Conservation (phyloP, 2,888 invertebrate genomes). For the Gastrophysa polygoni region DNA sequence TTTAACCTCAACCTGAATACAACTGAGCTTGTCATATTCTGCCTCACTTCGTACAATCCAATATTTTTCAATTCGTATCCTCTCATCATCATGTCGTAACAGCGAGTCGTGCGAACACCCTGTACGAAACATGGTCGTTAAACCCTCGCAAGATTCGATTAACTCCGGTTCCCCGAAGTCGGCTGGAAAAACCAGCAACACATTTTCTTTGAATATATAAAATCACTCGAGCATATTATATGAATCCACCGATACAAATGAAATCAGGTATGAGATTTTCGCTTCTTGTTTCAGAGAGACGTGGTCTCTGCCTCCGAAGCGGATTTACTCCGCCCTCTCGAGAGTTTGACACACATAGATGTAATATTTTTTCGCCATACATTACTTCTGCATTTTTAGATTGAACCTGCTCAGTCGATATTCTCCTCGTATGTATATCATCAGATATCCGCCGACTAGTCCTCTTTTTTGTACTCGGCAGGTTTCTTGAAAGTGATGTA, state of each 20-base stretch:
- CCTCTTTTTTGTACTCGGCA: too few species aligned
- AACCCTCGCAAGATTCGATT: neutral
- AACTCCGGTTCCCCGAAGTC: neutral
- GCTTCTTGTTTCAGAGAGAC: conserved; percentile 49
- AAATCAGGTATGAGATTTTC: conserved; percentile 4
- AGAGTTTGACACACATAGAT: conserved; percentile 62
- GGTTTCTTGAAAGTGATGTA: too few species aligned
- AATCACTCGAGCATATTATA: conserved; percentile 8
- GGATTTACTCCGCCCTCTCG: conserved; percentile 78
- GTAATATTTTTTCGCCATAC: neutral
- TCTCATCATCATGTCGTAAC: too few species aligned
- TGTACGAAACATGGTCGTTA: neutral
- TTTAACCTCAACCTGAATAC: too few species aligned
- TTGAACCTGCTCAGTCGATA: neutral
- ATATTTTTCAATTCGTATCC: too few species aligned
- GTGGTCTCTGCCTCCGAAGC: conserved; percentile 77
- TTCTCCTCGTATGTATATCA: neutral
- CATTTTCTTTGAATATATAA: neutral
- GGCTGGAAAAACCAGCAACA: conserved; percentile 1
- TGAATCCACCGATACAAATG: conserved; percentile 8
- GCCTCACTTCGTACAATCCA: too few species aligned
- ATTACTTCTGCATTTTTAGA: neutral
- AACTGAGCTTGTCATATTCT: too few species aligned
- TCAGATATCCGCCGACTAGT: neutral
- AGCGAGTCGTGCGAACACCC: too few species aligned